Evolutionary conservation across 2,113 vertebrate genomes (phyloP), one percentile per base, ranked within the genome.

Genomic region (Gorsachius goisagi): DNA sequence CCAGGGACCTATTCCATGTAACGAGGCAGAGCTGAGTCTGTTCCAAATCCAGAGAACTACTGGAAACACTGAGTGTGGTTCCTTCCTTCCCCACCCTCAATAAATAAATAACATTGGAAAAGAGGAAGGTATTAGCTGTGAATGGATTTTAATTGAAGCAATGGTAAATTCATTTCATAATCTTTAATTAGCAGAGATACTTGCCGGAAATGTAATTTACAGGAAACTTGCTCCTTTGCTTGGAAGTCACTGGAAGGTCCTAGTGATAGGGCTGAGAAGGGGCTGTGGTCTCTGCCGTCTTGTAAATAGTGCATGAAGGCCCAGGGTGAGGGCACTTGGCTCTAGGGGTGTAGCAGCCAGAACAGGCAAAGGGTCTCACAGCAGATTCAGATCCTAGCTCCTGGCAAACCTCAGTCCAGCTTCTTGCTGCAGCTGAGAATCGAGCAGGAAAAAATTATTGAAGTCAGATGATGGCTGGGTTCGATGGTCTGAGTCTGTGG

Each of bases 81-180:
- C 74, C 93, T 96, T 96, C 89, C 89, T 95, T 97, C 58, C 66
- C 69, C 77, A 72, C 60, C 85, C 56, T 94, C 62, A 53, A 78
- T 88, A 96, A 95, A 96, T 93, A 97, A 96, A 94, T 81, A 82
- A 93, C 1, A 2, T 69, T 90, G 77, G 68, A 83, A 94, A 94
- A 91, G 93, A 97, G 76, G 92, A 95, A 95, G 86, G 88, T 92
- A 94, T 97, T 96, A 95, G 53, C 78, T 92, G 81, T 96, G 94
- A 96, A 97, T 94, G 95, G 91, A 75, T 97, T 97, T 93, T 96
- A 97, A 96, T 96, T 94, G 95, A 85, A 9, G 74, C 49, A 81
- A 85, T 5, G 30, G 93, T 91, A 97, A 97, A 96, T 94, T 95
- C 56, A 78, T 92, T 95, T 95, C 49, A 63, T 92, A 93, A 69